Base-by-base conservation (phyloP, 2,797 vertebrate genomes). In the Crenuchus spilurus region DNA sequence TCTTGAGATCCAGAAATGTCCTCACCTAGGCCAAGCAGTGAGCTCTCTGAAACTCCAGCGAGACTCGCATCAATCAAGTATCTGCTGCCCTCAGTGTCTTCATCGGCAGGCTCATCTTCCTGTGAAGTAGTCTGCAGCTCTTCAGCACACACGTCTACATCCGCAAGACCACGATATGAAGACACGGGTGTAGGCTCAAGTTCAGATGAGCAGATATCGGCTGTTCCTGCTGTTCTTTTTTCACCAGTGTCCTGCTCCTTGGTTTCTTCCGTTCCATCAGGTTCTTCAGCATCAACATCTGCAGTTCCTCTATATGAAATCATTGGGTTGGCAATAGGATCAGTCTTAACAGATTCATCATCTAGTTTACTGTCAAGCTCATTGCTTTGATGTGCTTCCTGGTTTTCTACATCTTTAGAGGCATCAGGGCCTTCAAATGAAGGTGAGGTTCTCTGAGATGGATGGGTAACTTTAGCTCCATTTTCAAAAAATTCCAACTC, bases 101-200 rank as follows among this genome's bases (percentile, higher is more conserved):
- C 63, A 20, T 20, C 39, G 18, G 28, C 16, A 28, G 49, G 26
- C 9, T 77, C 65, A 2, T 84, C 75, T 72, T 4, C 41, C 22
- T 30, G 55, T 8, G 70, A 72, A 5, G 70, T 58, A 3, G 65
- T 51, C 44, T 44, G 63, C 9, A 86, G 78, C 79, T 89, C 87
- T 67, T 88, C 80, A 71, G 84, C 72, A 61, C 83, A 84, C 35
- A 88, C 80, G 28, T 90, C 84, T 63, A 83, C 64, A 68, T 84
- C 70, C 55, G 80, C 77, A 20, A 79, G 66, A 30, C 70, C 75
- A 51, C 31, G 51, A 24, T 82, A 58, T 28, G 77, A 80, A 39
- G 62, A 62, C 18, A 74, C 24, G 7, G 78, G 74, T 11, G 65
- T 44, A 0, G 70, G 30, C 16, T 86, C 76, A 33, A 78, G 68